Evolutionary conservation across 1,140 invertebrate genomes (phyloP).

Genomic region (Cepaea nemoralis): DNA sequence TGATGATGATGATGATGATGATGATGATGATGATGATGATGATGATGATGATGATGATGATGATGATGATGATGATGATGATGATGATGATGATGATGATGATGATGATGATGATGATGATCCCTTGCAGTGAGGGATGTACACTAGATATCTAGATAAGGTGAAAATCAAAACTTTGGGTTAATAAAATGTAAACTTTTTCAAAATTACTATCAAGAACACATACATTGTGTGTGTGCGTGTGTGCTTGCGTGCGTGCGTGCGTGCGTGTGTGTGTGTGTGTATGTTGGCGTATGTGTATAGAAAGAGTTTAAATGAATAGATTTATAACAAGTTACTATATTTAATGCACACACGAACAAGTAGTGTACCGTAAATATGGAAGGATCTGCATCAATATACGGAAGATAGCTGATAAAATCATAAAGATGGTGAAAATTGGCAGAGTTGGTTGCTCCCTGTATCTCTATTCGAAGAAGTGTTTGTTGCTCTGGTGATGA

Average conservation of each 20-base stretch:
- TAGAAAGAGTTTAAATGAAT: no score
- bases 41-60: slow-evolving; percentile 30
- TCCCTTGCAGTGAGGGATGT: neutral
- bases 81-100: slow-evolving; percentile 8
- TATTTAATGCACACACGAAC: neutral
- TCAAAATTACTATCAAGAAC: no score
- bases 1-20: slow-evolving; percentile 30
- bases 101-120: slow-evolving; percentile 10
- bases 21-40: slow-evolving; percentile 30
- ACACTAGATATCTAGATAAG: neutral
- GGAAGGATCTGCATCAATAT: slow-evolving; percentile 25
- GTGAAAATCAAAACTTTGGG: neutral
- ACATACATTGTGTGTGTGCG: no score
- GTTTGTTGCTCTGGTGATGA: neutral
- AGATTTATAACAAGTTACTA: no score
- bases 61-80: slow-evolving; percentile 28
- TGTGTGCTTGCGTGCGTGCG: no score
- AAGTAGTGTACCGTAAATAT: slow-evolving; percentile 22
- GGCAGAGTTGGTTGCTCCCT: neutral
- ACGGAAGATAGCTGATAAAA: slow-evolving; percentile 23
- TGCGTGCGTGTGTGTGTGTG: no score
- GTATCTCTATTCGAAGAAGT: slow-evolving; percentile 16
- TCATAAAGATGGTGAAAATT: slow-evolving; percentile 32
- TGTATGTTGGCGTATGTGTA: no score
- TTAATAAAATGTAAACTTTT: neutral